Percentiles rank a stretch among this genome's conserved stretches.
Conservation (phyloP, 2,113 vertebrate species). For the Sphaerodactylus townsendi region DNA sequence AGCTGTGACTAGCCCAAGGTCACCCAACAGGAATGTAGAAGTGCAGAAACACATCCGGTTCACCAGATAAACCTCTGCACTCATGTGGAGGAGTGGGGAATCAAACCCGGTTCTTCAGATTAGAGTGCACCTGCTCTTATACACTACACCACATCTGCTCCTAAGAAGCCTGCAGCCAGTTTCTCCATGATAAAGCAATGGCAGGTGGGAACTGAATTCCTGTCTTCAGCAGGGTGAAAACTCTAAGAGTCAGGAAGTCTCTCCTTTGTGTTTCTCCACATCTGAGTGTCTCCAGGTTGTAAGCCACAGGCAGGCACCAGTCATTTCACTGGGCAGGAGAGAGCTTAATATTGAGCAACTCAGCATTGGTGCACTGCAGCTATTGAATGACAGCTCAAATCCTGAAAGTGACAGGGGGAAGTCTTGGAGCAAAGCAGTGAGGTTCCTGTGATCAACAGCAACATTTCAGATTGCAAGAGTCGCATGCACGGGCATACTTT, state of each 20-base stretch:
- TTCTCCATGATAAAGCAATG: neutral
- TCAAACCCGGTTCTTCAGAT: no score
- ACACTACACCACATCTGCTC: no score
- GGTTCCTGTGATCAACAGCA: neutral
- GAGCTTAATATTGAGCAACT: neutral
- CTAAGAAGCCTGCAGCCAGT: neutral
- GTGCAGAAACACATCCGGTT: no score
- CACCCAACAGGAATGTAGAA: no score
- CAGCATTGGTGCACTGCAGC: neutral
- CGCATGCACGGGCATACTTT: no score
- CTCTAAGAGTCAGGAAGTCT: neutral
- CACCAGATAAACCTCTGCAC: no score
- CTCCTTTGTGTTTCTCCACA: neutral
- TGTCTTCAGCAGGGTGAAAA: neutral
- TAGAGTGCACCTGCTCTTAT: no score
- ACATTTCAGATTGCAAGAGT: no score
- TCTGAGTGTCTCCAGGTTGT: neutral
- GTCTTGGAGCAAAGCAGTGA: neutral
- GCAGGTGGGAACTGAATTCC: conserved; percentile 8
- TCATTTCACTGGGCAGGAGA: neutral
- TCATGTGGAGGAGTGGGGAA: no score
- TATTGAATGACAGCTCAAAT: neutral
- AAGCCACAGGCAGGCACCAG: neutral
- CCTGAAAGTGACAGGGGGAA: neutral
- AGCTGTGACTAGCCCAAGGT: no score